Evolutionary conservation across 2,888 invertebrate species (phyloP).

Genomic region (Spialia ferax): DNA sequence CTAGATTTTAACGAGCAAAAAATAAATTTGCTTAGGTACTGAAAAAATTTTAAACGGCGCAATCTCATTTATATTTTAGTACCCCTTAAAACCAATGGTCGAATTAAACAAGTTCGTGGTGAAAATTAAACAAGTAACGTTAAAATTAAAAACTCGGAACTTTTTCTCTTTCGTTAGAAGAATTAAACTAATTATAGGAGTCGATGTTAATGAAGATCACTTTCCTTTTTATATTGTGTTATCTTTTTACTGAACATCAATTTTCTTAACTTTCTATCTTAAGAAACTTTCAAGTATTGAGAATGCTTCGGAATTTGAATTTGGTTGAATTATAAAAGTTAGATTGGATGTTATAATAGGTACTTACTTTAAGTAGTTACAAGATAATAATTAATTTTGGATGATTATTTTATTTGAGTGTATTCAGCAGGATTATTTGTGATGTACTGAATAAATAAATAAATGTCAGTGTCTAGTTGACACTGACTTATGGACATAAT

Average conservation of each 20-base stretch:
- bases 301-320: background rate
- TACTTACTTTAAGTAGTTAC: no score
- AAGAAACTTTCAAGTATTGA: background rate
- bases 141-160: constrained; percentile 17
- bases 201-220: constrained; percentile 29
- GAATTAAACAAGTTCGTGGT: constrained; percentile 26
- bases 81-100: constrained; percentile 16
- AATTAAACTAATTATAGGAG: constrained; percentile 30
- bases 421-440: no score
- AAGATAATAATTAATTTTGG: no score
- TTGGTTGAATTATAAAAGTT: background rate
- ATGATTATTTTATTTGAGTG: no score
- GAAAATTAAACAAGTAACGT: constrained; percentile 22
- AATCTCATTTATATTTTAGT: constrained; percentile 9
- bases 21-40: background rate
- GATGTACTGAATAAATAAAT: no score
- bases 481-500: no score
- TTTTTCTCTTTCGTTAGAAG: constrained; percentile 8
- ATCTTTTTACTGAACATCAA: background rate
- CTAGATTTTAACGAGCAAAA: constrained; percentile 28
- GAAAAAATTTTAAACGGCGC: constrained; percentile 13
- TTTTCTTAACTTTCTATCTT: constrained; percentile 3
- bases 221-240: constrained; percentile 18
- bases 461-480: no score
- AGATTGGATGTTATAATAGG: background rate